These are phyloP conservation scores for Sinodicranocentrus sp. DNA, from an alignment of 2,888 invertebrate species.

Conservation along the genomic window DNA sequence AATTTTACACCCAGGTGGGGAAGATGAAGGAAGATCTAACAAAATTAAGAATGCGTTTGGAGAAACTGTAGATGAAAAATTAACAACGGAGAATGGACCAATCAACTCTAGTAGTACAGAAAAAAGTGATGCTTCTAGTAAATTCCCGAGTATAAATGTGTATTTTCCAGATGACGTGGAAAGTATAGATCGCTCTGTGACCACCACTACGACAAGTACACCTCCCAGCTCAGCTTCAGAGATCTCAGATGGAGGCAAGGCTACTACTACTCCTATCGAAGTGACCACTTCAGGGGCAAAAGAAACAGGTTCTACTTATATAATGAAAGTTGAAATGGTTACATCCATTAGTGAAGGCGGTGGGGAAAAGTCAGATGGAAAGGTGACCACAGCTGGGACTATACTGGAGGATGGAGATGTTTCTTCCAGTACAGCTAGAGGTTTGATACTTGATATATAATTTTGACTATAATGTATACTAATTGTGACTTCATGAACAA, in stretches of 20 bases:
- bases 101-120: background rate
- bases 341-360: background rate
- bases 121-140: background rate
- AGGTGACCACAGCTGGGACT: too few species aligned
- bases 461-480: too few species aligned
- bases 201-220: background rate
- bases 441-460: too few species aligned
- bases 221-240: background rate
- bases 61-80: background rate
- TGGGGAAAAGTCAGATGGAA: background rate
- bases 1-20: too few species aligned
- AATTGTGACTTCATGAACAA: too few species aligned
- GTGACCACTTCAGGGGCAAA: background rate
- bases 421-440: too few species aligned
- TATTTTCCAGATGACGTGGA: constrained; percentile 38
- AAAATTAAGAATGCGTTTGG: constrained; percentile 16
- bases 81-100: background rate
- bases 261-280: background rate
- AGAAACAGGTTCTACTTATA: background rate
- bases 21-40: constrained; percentile 5
- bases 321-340: background rate
- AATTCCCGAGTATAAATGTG: constrained; percentile 41
- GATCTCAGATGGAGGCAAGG: background rate
- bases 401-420: too few species aligned
- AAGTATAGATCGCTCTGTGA: background rate